These are phyloP conservation scores for Cynoglossus semilaevis DNA, from an alignment of 2,113 vertebrate species.

Conservation along the genomic window DNA sequence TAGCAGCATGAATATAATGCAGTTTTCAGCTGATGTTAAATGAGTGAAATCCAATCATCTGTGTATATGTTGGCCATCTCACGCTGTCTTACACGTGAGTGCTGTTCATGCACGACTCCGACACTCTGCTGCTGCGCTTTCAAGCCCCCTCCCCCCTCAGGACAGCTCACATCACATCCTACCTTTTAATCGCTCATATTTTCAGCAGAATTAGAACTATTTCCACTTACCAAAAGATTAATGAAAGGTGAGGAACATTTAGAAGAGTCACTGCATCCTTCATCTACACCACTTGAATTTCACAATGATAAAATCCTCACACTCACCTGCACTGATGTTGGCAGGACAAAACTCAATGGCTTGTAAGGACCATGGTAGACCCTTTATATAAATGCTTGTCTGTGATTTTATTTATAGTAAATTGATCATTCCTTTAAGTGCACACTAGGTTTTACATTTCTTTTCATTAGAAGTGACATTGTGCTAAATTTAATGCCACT, in stretches of 20 bases:
- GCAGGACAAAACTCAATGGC: too few relatives aligned
- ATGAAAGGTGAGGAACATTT: constrained; percentile 3
- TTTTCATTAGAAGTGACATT: too few relatives aligned
- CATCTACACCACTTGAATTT: too few relatives aligned
- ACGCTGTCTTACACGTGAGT: constrained; percentile 69
- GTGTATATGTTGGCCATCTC: constrained; percentile 46
- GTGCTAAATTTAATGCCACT: too few relatives aligned
- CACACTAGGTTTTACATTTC: too few relatives aligned
- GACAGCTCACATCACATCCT: constrained; percentile 28
- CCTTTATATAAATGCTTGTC: too few relatives aligned
- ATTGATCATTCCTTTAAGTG: too few relatives aligned
- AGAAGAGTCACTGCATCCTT: too few relatives aligned
- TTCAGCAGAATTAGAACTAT: constrained; percentile 38
- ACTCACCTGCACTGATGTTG: too few relatives aligned
- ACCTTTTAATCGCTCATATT: constrained; percentile 31
- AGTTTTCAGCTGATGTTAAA: constrained; percentile 6
- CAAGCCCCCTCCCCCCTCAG: constrained; percentile 28
- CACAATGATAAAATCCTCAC: too few relatives aligned
- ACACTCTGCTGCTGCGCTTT: constrained; percentile 46
- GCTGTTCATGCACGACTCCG: constrained; percentile 46
- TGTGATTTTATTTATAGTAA: too few relatives aligned
- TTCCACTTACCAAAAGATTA: constrained; percentile 19
- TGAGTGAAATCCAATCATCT: constrained; percentile 37
- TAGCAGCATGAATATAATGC: constrained; percentile 3
- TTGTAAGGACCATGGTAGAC: too few relatives aligned